phyloP scores from a whole-genome alignment of 2,888 invertebrate genomes.

The Pammene fasciana region DNA sequence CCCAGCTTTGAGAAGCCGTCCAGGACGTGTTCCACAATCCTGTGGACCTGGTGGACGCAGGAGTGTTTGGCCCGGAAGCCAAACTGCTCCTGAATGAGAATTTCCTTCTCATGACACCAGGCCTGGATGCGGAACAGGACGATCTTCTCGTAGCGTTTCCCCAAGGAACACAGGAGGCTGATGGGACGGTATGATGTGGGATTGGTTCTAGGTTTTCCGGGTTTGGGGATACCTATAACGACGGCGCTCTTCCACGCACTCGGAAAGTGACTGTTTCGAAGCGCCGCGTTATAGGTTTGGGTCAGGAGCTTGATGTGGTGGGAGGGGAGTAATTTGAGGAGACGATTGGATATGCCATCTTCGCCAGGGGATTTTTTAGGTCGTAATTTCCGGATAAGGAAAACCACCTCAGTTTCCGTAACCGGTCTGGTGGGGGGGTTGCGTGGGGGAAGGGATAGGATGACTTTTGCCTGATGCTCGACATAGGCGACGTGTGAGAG shows the following conservation, averaged over 20 bases:
- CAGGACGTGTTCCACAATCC: conserved; percentile 1
- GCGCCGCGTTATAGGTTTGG: not conserved
- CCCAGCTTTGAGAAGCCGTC: not conserved
- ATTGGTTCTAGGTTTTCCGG: not conserved
- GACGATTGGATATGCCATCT: not conserved
- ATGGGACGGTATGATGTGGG: not conserved
- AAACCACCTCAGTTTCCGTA: accelerated
- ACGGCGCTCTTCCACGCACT: not conserved
- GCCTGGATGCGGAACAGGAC: too few relatives aligned
- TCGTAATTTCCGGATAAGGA: not conserved
- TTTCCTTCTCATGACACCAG: too few relatives aligned
- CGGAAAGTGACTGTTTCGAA: not conserved
- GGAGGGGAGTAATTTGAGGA: not conserved
- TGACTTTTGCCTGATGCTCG: too few relatives aligned
- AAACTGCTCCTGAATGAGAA: too few relatives aligned
- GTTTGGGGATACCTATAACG: conserved; percentile 19
- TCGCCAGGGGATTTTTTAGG: not conserved
- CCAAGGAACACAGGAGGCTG: not conserved
- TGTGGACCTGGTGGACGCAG: not conserved
- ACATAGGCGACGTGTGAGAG: too few relatives aligned
- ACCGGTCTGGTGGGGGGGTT: not conserved
- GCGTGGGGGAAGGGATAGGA: too few relatives aligned
- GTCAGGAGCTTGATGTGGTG: not conserved
- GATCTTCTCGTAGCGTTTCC: conserved; percentile 18
- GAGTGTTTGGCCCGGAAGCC: too few relatives aligned